Evolutionary conservation across 1,140 invertebrate species (phyloP).

Genomic region (Dendrolimus punctatus): DNA sequence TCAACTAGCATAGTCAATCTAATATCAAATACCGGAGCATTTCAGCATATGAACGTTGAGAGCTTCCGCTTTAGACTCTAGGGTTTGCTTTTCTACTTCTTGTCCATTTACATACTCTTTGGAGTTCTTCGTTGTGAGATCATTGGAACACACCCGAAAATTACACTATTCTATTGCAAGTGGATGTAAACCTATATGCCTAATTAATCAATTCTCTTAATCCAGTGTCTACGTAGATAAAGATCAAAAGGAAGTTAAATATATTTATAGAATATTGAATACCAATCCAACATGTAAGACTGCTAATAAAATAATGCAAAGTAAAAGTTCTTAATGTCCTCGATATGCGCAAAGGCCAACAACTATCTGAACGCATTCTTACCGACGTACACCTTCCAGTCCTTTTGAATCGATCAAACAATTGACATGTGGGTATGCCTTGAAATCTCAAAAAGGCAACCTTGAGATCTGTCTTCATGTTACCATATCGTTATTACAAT

Average conservation of each 20-base stretch:
- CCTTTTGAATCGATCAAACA: neutral
- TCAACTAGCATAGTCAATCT: neutral
- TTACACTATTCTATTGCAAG: neutral
- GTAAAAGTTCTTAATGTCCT: constrained; percentile 46
- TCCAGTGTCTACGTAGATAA: too few species aligned
- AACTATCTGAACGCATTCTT: constrained; percentile 43
- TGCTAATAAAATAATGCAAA: constrained; percentile 4
- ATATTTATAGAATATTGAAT: too few species aligned
- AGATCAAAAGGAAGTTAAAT: too few species aligned
- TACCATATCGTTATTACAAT: too few species aligned
- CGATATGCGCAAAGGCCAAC: constrained; percentile 49
- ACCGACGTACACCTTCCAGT: constrained; percentile 13
- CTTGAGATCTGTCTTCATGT: too few species aligned
- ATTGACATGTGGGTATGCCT: constrained; percentile 5
- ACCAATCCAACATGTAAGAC: too few species aligned
- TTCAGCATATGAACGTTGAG: too few species aligned
- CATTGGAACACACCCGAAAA: neutral
- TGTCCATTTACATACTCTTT: too few species aligned
- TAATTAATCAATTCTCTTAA: neutral
- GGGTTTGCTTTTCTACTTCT: too few species aligned
- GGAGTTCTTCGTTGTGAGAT: neutral
- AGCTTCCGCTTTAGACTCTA: too few species aligned
- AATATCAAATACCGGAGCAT: too few species aligned
- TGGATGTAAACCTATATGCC: neutral
- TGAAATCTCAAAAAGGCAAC: neutral